Conservation (phyloP, 2,888 invertebrate species). For the Melinopterus prodromus region DNA sequence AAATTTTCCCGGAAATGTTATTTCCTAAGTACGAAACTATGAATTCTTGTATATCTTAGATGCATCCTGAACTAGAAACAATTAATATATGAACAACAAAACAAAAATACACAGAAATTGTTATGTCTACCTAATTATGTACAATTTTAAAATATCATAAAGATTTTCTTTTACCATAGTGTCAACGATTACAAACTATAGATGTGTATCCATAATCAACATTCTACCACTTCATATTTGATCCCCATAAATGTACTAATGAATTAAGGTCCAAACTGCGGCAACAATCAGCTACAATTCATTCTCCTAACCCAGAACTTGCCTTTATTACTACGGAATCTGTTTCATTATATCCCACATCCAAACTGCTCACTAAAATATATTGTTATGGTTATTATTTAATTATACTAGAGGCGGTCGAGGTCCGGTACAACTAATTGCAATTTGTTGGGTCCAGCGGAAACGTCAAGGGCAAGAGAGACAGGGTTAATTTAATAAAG, state of each 20-base stretch:
- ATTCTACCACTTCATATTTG: no score
- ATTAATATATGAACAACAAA: no score
- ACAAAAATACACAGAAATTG: no score
- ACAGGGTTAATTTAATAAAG: background rate
- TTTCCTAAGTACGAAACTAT: no score
- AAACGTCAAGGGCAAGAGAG: background rate
- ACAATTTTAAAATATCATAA: no score
- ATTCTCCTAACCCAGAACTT: background rate
- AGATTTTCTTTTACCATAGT: no score
- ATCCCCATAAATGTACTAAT: background rate
- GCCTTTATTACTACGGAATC: background rate
- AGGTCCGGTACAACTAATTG: background rate
- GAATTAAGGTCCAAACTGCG: background rate
- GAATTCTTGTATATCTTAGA: no score
- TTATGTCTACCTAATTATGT: no score
- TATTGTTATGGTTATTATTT: conserved; percentile 4
- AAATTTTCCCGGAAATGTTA: no score
- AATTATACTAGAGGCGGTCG: background rate
- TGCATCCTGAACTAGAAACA: no score
- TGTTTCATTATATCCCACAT: background rate
- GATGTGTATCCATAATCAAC: no score
- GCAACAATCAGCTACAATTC: background rate
- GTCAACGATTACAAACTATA: no score
- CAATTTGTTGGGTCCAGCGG: background rate
- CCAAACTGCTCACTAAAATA: background rate